Conservation (phyloP, 2,113 vertebrate species). For the Corvus hawaiiensis region DNA sequence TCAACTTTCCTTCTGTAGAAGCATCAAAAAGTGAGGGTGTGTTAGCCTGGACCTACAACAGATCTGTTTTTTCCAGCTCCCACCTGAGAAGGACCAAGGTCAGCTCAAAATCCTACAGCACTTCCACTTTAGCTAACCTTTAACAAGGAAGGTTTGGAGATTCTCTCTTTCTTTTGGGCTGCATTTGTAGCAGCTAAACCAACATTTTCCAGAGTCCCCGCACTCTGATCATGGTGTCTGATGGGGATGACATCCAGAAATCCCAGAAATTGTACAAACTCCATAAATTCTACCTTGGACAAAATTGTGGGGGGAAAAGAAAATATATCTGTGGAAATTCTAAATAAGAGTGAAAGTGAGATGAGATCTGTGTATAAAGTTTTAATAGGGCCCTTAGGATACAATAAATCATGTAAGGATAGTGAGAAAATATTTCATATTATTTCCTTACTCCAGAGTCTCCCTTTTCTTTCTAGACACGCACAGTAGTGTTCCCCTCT, state of each 20-base stretch:
- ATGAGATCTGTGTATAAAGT: background rate
- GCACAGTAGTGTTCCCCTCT: background rate
- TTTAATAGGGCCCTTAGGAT: background rate
- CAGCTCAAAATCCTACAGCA: background rate
- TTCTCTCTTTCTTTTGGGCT: background rate
- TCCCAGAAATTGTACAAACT: background rate
- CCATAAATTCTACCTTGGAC: background rate
- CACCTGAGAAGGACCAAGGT: background rate
- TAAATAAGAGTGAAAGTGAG: background rate
- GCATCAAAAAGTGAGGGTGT: background rate
- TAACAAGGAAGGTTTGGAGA: background rate
- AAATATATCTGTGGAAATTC: rapidly evolving
- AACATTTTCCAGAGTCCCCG: background rate
- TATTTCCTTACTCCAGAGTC: background rate
- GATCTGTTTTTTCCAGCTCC: background rate
- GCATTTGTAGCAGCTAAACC: background rate
- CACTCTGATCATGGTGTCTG: background rate
- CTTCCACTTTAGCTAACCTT: background rate
- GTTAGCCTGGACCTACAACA: background rate
- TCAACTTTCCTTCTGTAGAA: background rate
- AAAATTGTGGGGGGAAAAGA: background rate
- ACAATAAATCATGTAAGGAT: background rate
- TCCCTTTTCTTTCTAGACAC: background rate
- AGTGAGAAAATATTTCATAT: background rate
- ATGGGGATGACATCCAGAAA: background rate